A percentile compares a stretch with the other conserved stretches of the same genome.
Conservation (phyloP, 2,797 vertebrate species). For the Chanos chanos region DNA sequence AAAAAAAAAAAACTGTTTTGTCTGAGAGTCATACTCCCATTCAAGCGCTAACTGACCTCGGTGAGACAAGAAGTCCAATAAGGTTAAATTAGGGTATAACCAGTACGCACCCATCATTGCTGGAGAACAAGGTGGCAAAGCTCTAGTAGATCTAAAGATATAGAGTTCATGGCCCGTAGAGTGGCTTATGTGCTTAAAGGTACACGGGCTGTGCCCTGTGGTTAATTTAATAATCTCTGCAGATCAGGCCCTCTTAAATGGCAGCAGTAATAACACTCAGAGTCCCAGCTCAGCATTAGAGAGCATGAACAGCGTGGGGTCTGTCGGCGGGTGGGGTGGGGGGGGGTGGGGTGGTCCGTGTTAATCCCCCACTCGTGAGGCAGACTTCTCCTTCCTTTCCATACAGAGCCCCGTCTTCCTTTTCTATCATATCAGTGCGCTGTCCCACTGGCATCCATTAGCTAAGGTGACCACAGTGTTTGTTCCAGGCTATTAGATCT, state of each 20-base stretch:
- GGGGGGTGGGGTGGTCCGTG: constrained; percentile 51
- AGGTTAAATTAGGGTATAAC: constrained; percentile 15
- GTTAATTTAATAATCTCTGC: constrained; percentile 77
- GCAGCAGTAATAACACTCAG: constrained; percentile 72
- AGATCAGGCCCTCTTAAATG: constrained; percentile 67
- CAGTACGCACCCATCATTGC: constrained; percentile 12
- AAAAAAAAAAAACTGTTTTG: background rate
- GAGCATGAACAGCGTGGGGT: constrained; percentile 58
- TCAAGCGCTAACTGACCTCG: background rate
- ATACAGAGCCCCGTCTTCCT: constrained; percentile 54
- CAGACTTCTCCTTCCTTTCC: constrained; percentile 45
- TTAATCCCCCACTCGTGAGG: constrained; percentile 66
- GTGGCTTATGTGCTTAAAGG: constrained; percentile 67
- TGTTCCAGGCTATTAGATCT: constrained; percentile 71
- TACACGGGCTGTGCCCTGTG: constrained; percentile 72
- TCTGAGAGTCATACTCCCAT: background rate
- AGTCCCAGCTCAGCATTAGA: constrained; percentile 63
- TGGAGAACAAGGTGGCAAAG: constrained; percentile 27
- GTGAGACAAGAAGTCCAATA: constrained; percentile 7
- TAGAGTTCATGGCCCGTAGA: constrained; percentile 51
- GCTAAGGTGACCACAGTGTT: constrained; percentile 68
- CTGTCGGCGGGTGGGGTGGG: constrained; percentile 55
- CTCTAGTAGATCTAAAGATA: constrained; percentile 54
- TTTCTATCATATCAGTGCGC: constrained; percentile 65
- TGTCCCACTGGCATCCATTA: constrained; percentile 74